Conservation (phyloP, 2,113 vertebrate genomes). For the Hemibagrus wyckioides region DNA sequence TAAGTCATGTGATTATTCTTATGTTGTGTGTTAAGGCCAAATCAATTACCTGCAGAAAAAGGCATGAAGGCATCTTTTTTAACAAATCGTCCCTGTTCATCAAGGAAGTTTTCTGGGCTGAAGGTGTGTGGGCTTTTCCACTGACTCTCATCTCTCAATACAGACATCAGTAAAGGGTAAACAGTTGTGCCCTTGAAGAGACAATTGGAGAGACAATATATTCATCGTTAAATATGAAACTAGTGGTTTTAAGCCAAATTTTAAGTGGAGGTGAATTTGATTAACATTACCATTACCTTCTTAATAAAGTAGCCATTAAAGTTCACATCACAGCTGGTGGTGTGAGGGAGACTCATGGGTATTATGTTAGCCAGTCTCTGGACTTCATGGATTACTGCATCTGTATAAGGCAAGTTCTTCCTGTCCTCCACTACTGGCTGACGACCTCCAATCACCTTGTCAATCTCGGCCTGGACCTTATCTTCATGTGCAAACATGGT, state of each 20-base stretch:
- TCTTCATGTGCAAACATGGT: slow-evolving; percentile 48
- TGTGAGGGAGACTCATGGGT: slow-evolving; percentile 43
- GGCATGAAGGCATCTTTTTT: slow-evolving; percentile 70
- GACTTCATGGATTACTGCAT: slow-evolving; percentile 73
- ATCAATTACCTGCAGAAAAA: slow-evolving; percentile 70
- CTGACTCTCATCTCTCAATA: slow-evolving; percentile 68
- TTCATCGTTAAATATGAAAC: not conserved
- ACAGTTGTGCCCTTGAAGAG: slow-evolving; percentile 28
- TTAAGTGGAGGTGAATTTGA: not conserved
- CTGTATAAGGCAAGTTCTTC: slow-evolving; percentile 64
- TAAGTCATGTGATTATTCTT: not conserved
- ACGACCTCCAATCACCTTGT: slow-evolving; percentile 60
- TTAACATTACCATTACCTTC: slow-evolving; percentile 33
- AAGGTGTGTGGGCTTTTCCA: slow-evolving; percentile 70
- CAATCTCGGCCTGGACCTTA: slow-evolving; percentile 69
- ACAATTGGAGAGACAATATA: slow-evolving; percentile 4
- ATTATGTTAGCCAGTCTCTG: slow-evolving; percentile 67
- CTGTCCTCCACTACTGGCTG: slow-evolving; percentile 61
- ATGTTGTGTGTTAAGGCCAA: not conserved
- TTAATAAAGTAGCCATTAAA: slow-evolving; percentile 50
- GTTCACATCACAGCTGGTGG: slow-evolving; percentile 44
- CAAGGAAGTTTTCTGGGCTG: slow-evolving; percentile 71
- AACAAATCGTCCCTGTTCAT: slow-evolving; percentile 64
- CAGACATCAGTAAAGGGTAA: slow-evolving; percentile 66
- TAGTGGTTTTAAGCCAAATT: not conserved